These are phyloP conservation scores for Petrocephalus zakoni DNA, from an alignment of 2,113 vertebrate genomes.

Conservation along the genomic window DNA sequence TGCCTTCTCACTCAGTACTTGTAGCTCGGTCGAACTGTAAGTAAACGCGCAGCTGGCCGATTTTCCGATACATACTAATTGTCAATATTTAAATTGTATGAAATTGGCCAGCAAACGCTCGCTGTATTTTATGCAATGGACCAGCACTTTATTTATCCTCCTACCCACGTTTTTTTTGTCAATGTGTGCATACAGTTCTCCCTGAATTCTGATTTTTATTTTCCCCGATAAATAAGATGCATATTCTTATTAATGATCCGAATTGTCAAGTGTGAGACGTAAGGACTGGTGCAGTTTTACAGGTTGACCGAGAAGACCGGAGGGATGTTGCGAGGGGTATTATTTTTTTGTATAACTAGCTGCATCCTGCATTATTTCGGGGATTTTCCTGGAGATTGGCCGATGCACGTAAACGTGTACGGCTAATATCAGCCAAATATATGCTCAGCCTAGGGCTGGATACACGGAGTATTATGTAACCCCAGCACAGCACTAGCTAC, in stretches of 20 bases:
- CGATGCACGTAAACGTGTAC: neutral
- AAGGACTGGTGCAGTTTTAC: neutral
- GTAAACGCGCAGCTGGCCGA: neutral
- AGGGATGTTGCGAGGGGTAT: neutral
- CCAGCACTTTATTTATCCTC: neutral
- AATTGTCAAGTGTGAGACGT: neutral
- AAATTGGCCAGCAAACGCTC: neutral
- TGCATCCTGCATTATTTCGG: neutral
- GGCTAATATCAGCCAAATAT: neutral
- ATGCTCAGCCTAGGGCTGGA: neutral
- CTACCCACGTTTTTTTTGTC: neutral
- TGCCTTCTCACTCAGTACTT: neutral
- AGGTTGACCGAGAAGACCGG: neutral
- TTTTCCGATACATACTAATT: neutral
- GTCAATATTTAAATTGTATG: neutral
- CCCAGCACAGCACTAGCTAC: neutral
- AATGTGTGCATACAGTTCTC: neutral
- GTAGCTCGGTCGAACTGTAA: neutral
- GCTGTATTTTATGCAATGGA: neutral
- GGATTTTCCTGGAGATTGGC: neutral
- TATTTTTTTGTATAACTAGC: neutral
- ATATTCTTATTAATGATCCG: neutral
- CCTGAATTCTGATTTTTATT: neutral
- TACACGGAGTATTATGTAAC: constrained; percentile 7
- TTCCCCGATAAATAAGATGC: neutral